A percentile compares a stretch with the other conserved stretches of the same genome.
Conservation (phyloP, 2,797 vertebrate species). For the Crenuchus spilurus region DNA sequence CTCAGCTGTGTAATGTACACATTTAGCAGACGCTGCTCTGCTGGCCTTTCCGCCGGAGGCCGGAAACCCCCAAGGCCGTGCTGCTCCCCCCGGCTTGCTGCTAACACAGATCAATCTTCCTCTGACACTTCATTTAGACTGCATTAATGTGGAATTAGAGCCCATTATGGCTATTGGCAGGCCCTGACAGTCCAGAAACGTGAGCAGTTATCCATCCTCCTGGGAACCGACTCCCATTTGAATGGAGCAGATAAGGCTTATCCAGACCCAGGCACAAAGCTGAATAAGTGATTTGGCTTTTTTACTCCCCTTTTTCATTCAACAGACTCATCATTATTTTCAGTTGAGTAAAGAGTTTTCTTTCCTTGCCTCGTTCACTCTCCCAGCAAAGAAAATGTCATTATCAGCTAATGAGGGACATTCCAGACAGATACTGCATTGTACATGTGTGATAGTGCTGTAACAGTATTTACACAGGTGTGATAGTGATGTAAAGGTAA, state of each 20-base stretch:
- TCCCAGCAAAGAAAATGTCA: not conserved
- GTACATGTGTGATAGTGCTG: too few species aligned
- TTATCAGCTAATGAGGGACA: constrained; percentile 33
- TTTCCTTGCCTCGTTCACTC: constrained; percentile 54
- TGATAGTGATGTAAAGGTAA: too few species aligned
- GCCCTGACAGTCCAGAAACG: constrained; percentile 82
- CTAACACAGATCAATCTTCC: constrained; percentile 91
- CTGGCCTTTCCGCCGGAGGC: constrained; percentile 33
- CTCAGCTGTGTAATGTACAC: constrained; percentile 46
- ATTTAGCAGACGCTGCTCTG: constrained; percentile 32
- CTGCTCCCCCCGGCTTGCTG: constrained; percentile 79
- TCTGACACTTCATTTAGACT: constrained; percentile 96
- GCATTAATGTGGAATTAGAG: constrained; percentile 96
- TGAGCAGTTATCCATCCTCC: constrained; percentile 73
- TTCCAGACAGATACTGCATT: too few species aligned
- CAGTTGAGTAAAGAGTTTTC: constrained; percentile 75
- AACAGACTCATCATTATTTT: constrained; percentile 76
- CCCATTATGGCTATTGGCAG: constrained; percentile 92
- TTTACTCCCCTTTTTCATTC: constrained; percentile 56
- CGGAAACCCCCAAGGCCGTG: constrained; percentile 73
- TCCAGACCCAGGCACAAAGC: constrained; percentile 66
- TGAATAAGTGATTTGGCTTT: constrained; percentile 73
- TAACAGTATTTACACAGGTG: too few species aligned
- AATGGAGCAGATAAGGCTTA: constrained; percentile 79
- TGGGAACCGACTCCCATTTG: constrained; percentile 72